Base-by-base conservation (phyloP, 2,888 invertebrate genomes). In the Eumacrocentrus americanus region DNA sequence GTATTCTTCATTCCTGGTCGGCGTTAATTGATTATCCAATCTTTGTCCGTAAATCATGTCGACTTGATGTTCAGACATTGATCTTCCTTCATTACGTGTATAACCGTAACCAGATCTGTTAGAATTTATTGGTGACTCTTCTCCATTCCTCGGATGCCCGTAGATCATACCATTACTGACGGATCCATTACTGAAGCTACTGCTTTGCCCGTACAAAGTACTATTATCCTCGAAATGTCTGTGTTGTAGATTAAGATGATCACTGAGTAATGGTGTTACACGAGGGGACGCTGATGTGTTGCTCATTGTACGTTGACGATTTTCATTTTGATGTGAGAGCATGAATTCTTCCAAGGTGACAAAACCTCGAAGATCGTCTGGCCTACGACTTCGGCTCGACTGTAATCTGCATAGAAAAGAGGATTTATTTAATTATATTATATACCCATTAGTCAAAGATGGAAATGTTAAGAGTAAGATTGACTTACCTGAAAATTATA, bases 291-390 rank as follows among this genome's bases (percentile, higher is more conserved):
- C 53, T 1, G 70, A 62, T 68, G 63, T 64, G 51, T 63, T 70
- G 23, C 59, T 64, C 34, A 62, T 63, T 46, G 60, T 60, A 29
- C 85, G 83, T 67, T 84, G 84, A 18, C 86, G 84, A 72, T 91
- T 91, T 75, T 91, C 90, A 64, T 87, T 89, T 77, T 91, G 91
- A 67, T 89, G 87, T 67, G 88, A 86, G 67, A 89, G 79, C 91
- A 92, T 92, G 72, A 92, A 85, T 81, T 91, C 89, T 77, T 91
- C 90, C 25, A 92, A 82, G 1, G 91, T 92, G 52, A 91, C 87
- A 74, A 89, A 88, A 0, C 89, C 89, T 46, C 86, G 84, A 25
- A 87, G 81, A 75, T 85, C 87, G 64, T 88, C 89, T 9, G 83
- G 83, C 64, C 84, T 82, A 55, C 66, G 65, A 48, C 62, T 67